Evolutionary conservation across 2,113 vertebrate species (phyloP), one percentile per base, ranked within the genome.

Genomic region (Limanda limanda): DNA sequence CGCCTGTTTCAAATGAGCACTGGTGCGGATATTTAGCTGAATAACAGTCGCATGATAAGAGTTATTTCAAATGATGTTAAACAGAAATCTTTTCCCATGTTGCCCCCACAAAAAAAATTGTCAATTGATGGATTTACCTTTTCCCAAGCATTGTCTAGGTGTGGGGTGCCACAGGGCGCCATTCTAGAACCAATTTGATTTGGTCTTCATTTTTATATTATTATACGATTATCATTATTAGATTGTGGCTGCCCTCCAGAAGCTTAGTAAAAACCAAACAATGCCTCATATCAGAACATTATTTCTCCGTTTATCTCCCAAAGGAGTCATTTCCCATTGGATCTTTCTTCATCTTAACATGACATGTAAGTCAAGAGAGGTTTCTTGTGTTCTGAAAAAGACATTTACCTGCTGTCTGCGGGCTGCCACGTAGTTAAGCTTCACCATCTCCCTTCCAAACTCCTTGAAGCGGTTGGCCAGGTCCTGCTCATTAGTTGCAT

Each of bases 391-490:
- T 20, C 17, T 12, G 48, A 11, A 48, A 14, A 14, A 58, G 51
- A 37, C 25, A 71, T 86, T 82, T 90, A 98, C 98, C 97, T 99
- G 98, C 69, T 99, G 98, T 85, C 98, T 93, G 75, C 98, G 95
- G 0, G 98, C 97, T 64, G 98, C 97, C 5, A 99, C 97, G 0
- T 99, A 99, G 92, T 99, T 99, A 0, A 99, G 96, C 84, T 98
- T 99, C 67, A 99, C 98, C 98, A 99, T 99, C 90, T 99, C 98
- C 75, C 98, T 99, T n/a, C 98, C 98, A 92, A 99, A 99, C 64
- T 99, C 97, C 87, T 99, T 99, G 81, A 99, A 99, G 74, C 97
- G 96, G 73, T 98, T 97, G 17, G 98, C 98, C 83, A 99, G 93
- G 81, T 99, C 97, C 91, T 99, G 98, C 73, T 99, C 97, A 58